phyloP scores from a whole-genome alignment of 53 echinoderm and acorn worm species.

The Zoroaster sp. region DNA sequence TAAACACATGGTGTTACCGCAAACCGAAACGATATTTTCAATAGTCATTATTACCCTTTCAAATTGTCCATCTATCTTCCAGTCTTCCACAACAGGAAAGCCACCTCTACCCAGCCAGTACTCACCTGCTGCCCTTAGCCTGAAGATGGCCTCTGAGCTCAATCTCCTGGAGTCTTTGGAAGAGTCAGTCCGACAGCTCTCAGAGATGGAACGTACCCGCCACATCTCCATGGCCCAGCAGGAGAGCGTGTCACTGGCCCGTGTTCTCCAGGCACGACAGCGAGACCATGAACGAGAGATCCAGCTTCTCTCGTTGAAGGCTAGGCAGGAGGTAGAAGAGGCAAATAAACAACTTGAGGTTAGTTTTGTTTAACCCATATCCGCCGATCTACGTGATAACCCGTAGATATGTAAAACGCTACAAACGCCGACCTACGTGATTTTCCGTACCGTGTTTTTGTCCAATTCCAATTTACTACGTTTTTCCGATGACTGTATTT shows the following conservation, averaged over 20 bases:
- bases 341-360: constrained; percentile 79
- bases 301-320: constrained; percentile 83
- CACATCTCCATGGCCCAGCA: constrained; percentile 87
- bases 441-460: too few species aligned
- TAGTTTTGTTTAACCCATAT: neutral
- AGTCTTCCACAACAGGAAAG: neutral
- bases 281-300: constrained; percentile 85
- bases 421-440: too few species aligned
- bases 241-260: constrained; percentile 83
- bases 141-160: constrained; percentile 95
- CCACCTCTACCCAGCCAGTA: constrained; percentile 35
- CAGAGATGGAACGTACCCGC: constrained; percentile 84
- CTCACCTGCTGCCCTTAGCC: constrained; percentile 86
- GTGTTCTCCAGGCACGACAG: constrained; percentile 84
- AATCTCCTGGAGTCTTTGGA: constrained; percentile 89
- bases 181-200: constrained; percentile 80
- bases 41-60: too few species aligned
- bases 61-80: too few species aligned
- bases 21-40: too few species aligned
- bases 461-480: too few species aligned
- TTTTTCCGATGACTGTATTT: too few species aligned
- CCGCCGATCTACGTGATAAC: too few species aligned
- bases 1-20: too few species aligned
- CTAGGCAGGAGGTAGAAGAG: constrained; percentile 87
- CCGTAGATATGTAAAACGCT: too few species aligned